These are phyloP conservation scores for Sebastes steindachneri DNA, from an alignment of 2,797 vertebrate genomes.

Conservation along the genomic window DNA sequence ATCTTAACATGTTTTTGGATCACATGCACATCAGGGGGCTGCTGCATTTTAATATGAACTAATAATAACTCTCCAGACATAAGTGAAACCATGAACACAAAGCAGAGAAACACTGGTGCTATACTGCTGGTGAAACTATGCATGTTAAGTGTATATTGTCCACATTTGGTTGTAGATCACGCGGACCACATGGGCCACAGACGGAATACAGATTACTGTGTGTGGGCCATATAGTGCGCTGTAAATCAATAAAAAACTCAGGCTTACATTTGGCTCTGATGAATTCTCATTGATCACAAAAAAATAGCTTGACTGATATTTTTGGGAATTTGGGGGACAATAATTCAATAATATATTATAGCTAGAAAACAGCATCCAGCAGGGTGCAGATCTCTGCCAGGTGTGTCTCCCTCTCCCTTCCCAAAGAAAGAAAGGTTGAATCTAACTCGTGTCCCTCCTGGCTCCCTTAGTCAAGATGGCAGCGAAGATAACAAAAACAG, in stretches of 20 bases:
- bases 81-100: neutral
- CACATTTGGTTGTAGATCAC: neutral
- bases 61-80: neutral
- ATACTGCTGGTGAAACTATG: neutral
- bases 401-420: no score
- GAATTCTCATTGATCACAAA: neutral
- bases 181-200: neutral
- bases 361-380: neutral
- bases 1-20: slow-evolving; percentile 30
- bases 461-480: neutral
- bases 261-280: neutral
- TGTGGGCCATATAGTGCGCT: neutral
- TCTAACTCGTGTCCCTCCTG: neutral
- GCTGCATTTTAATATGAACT: neutral
- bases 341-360: neutral
- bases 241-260: neutral
- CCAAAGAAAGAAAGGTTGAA: no score
- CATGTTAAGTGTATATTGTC: neutral
- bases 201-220: neutral
- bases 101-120: neutral
- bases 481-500: neutral
- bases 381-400: neutral
- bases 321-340: neutral
- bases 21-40: neutral
- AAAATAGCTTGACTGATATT: neutral